These are phyloP conservation scores for Seison nebaliae DNA, from an alignment of 1,140 invertebrate species.

Conservation along the genomic window DNA sequence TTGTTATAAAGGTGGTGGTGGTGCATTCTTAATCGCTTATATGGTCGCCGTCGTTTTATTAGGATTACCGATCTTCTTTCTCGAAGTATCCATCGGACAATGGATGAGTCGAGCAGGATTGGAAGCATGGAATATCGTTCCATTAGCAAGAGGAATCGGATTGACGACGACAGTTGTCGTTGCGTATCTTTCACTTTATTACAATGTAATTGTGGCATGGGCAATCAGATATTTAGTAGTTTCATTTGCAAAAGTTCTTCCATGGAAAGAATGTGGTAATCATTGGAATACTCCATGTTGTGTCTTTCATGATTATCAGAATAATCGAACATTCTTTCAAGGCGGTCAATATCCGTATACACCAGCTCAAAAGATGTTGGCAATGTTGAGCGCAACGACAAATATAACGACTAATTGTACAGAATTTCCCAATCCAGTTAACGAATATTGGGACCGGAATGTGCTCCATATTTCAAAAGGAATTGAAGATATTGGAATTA, in stretches of 20 bases:
- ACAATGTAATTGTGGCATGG: conserved; percentile 24
- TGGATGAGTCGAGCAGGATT: conserved; percentile 53
- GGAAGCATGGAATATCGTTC: conserved; percentile 84
- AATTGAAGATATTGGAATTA: conserved; percentile 17
- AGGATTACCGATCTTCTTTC: conserved; percentile 12
- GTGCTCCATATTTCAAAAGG: conserved; percentile 12
- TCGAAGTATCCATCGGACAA: conserved; percentile 14
- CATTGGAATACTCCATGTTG: conserved; percentile 16
- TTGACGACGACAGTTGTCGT: conserved; percentile 54
- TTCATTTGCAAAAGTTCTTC: conserved; percentile 11
- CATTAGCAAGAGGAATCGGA: conserved; percentile 53
- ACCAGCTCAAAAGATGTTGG: neutral
- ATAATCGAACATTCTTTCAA: neutral
- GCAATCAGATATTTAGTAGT: conserved; percentile 24
- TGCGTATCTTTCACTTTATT: conserved; percentile 21
- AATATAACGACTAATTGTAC: neutral
- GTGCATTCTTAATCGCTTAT: conserved; percentile 13
- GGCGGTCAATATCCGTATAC: no score
- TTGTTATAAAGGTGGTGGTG: neutral
- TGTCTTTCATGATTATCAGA: conserved; percentile 2
- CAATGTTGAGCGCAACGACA: neutral
- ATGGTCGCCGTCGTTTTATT: conserved; percentile 5
- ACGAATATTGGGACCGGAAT: conserved; percentile 11
- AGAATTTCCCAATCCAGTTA: conserved; percentile 1
- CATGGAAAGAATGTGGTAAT: conserved; percentile 13